phyloP scores from a whole-genome alignment of 2,797 vertebrate genomes.

The Esox lucius region DNA sequence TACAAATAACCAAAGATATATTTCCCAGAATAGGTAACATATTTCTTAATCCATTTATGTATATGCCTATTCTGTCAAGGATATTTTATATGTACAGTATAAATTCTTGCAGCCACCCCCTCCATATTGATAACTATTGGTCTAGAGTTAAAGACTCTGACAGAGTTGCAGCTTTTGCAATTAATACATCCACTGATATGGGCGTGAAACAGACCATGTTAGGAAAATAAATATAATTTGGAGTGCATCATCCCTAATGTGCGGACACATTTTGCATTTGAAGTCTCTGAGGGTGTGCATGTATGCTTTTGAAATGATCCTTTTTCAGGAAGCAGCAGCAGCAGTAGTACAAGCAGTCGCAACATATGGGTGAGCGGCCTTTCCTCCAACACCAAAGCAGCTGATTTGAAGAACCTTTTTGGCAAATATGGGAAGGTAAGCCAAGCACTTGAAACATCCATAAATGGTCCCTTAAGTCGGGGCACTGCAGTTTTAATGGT shows the following conservation, averaged over 20 bases:
- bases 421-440: conserved; percentile 98
- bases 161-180: too few species aligned
- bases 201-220: too few species aligned
- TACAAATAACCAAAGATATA: too few species aligned
- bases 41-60: too few species aligned
- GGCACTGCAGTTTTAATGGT: neutral
- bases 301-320: neutral
- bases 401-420: conserved; percentile 98
- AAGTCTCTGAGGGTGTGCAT: neutral
- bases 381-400: conserved; percentile 97
- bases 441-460: neutral
- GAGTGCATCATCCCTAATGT: neutral
- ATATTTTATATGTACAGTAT: too few species aligned
- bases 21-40: too few species aligned
- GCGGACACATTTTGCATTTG: neutral
- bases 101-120: too few species aligned
- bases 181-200: too few species aligned
- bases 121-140: too few species aligned
- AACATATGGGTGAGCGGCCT: conserved; percentile 98
- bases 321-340: conserved; percentile 72
- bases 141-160: too few species aligned
- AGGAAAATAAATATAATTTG: too few species aligned
- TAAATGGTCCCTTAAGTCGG: neutral
- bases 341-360: conserved; percentile 81
- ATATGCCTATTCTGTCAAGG: too few species aligned